Percentiles rank a stretch among this genome's conserved stretches.
These are phyloP conservation scores for Sialia sialis DNA, from an alignment of 2,113 vertebrate species.

Conservation along the genomic window DNA sequence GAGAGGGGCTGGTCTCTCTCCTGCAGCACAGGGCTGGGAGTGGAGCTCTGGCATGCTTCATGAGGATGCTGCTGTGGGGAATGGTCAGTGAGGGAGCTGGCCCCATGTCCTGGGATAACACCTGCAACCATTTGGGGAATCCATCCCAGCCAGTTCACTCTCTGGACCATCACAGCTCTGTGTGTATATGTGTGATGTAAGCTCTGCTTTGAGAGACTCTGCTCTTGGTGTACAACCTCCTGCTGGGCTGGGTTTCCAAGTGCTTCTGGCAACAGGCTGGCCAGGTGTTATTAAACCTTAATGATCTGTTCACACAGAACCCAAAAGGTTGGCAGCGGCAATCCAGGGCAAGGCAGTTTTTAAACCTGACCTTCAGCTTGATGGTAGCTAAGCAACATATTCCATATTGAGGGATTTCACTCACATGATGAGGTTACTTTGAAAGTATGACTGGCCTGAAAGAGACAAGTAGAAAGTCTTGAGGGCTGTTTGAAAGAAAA, in stretches of 20 bases:
- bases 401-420: neutral
- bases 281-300: neutral
- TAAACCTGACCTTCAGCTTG: constrained; percentile 20
- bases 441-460: constrained; percentile 17
- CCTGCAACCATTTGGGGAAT: rapidly evolving
- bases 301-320: neutral
- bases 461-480: neutral
- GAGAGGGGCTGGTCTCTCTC: too few relatives aligned
- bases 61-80: neutral
- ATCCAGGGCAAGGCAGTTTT: neutral
- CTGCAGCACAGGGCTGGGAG: neutral
- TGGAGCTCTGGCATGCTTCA: neutral
- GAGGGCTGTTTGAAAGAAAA: neutral
- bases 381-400: constrained; percentile 4
- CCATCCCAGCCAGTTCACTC: neutral
- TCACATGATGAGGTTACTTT: neutral
- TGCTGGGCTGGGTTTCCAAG: neutral
- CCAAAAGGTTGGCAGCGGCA: neutral
- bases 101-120: neutral
- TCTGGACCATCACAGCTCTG: rapidly evolving
- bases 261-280: neutral
- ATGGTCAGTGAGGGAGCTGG: neutral
- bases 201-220: neutral
- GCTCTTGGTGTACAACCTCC: rapidly evolving
- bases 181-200: neutral